Evolutionary conservation across 2,113 vertebrate species (phyloP).

Genomic region (Herpetotheres cachinnans): DNA sequence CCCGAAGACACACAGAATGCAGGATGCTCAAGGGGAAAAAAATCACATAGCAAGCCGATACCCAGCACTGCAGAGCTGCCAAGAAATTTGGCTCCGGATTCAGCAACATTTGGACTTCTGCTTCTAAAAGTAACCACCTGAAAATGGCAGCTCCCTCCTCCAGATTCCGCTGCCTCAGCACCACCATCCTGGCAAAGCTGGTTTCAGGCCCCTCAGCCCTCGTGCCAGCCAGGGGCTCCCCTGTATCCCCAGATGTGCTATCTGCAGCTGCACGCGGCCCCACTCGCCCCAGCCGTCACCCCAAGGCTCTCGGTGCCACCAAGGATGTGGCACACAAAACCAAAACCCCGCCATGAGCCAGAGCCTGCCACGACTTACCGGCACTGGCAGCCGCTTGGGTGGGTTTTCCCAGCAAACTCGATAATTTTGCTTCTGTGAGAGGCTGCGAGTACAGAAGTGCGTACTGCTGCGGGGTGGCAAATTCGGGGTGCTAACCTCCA

Average conservation of each 20-base stretch:
- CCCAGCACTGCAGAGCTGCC: not conserved
- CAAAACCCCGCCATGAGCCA: not conserved
- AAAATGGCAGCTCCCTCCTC: constrained; percentile 53
- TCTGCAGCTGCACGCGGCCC: fast-evolving
- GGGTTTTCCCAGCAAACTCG: not conserved
- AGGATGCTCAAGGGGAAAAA: not conserved
- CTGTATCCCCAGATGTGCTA: not conserved
- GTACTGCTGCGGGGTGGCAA: fast-evolving
- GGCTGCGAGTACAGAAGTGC: not conserved
- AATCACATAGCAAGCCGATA: not conserved
- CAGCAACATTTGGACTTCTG: constrained; percentile 27
- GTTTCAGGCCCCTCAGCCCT: not conserved
- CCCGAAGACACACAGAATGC: not conserved
- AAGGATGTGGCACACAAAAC: not conserved
- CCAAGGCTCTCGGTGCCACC: not conserved
- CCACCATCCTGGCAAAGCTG: not conserved
- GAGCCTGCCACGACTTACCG: not conserved
- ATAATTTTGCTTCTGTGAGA: fast-evolving
- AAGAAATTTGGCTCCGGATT: not conserved
- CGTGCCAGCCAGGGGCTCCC: not conserved
- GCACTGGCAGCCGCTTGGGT: not conserved
- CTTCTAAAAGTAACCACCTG: constrained; percentile 25
- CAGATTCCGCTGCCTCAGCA: not conserved
- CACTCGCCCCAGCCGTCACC: not conserved
- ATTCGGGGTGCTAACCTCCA: not conserved